These are phyloP conservation scores for Hippocampus abdominalis DNA, from an alignment of 2,113 vertebrate genomes.

Conservation along the genomic window DNA sequence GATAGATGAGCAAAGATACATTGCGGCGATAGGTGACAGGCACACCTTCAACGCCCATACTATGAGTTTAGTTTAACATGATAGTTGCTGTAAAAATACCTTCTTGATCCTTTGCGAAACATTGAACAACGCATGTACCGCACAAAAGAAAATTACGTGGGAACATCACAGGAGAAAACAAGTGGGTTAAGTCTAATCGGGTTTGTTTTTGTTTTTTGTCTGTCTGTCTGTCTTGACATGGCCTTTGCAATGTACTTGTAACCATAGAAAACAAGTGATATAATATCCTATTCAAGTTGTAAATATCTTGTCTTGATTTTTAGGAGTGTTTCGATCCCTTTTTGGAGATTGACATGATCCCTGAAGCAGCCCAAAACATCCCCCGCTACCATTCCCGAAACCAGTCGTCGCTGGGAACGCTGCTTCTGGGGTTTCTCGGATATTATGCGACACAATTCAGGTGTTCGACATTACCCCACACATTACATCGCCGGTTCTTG, in stretches of 20 bases:
- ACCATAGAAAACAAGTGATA: not conserved
- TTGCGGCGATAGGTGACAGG: too few relatives aligned
- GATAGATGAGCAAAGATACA: too few relatives aligned
- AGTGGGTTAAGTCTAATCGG: too few relatives aligned
- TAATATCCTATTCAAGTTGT: not conserved
- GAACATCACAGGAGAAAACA: too few relatives aligned
- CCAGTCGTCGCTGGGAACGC: slow-evolving; percentile 82
- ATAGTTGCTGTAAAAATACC: too few relatives aligned
- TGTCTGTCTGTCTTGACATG: not conserved
- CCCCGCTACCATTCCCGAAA: slow-evolving; percentile 86
- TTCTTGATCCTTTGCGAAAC: too few relatives aligned
- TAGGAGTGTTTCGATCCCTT: slow-evolving; percentile 85
- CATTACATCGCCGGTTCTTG: slow-evolving; percentile 6
- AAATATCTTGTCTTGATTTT: slow-evolving; percentile 29
- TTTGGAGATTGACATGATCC: slow-evolving; percentile 84
- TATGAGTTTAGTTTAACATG: too few relatives aligned
- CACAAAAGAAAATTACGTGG: too few relatives aligned
- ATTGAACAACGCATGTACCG: too few relatives aligned
- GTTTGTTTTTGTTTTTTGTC: too few relatives aligned
- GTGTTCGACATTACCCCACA: slow-evolving; percentile 68
- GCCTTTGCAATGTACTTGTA: slow-evolving; percentile 5
- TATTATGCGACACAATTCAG: slow-evolving; percentile 92
- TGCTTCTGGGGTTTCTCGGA: slow-evolving; percentile 90
- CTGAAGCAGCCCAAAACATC: slow-evolving; percentile 75
- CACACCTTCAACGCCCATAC: too few relatives aligned